phyloP scores from a whole-genome alignment of 2,888 invertebrate genomes.

The Drosophila borborema region DNA sequence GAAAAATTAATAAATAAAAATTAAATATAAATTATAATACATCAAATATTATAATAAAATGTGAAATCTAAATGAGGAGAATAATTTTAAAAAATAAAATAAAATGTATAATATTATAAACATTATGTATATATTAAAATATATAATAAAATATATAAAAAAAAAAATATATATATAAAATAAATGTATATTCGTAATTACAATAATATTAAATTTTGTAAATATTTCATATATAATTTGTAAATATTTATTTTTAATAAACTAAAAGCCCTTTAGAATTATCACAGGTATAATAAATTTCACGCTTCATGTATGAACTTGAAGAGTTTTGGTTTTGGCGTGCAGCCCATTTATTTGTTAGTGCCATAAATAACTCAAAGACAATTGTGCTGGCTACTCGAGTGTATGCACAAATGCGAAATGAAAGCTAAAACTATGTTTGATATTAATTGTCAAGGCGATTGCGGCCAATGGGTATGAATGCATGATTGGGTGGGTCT shows the following conservation, averaged over 20 bases:
- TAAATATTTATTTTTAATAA: too few species aligned
- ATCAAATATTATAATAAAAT: too few species aligned
- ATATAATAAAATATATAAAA: too few species aligned
- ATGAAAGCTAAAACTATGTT: constrained; percentile 65
- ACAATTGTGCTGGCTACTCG: constrained; percentile 53
- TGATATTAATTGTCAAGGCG: constrained; percentile 73
- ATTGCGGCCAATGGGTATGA: constrained; percentile 8
- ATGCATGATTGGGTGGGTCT: neutral
- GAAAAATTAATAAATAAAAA: neutral
- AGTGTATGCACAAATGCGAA: constrained; percentile 70
- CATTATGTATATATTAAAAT: too few species aligned
- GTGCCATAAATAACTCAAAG: constrained; percentile 70
- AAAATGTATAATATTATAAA: too few species aligned
- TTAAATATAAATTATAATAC: too few species aligned
- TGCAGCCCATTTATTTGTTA: constrained; percentile 14
- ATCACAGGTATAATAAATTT: neutral
- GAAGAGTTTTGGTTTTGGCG: neutral
- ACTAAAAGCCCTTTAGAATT: neutral
- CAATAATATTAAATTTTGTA: too few species aligned
- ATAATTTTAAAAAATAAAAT: too few species aligned
- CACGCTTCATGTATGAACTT: neutral
- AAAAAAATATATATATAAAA: too few species aligned
- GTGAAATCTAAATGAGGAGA: too few species aligned
- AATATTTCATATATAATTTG: too few species aligned
- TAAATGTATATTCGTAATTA: too few species aligned